Conservation (phyloP, 2,797 vertebrate genomes). For the Spinus olivaceus region DNA sequence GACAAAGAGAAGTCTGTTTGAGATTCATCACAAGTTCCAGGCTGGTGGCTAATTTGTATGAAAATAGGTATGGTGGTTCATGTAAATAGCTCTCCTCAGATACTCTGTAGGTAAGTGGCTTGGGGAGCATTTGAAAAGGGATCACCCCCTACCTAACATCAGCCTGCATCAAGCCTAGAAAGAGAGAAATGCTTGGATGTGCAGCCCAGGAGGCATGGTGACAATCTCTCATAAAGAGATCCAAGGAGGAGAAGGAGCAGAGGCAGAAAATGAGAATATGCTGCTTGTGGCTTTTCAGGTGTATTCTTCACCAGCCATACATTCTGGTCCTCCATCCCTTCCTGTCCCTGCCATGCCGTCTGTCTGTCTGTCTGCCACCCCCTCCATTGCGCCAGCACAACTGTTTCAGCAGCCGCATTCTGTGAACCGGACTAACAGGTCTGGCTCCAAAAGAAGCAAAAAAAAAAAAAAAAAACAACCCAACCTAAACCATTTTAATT, state of each 20-base stretch:
- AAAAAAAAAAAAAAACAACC: neutral
- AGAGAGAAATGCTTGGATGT: neutral
- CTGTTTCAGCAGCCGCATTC: neutral
- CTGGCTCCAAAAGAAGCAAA: neutral
- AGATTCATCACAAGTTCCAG: constrained; percentile 9
- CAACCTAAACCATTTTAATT: neutral
- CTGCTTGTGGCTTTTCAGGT: neutral
- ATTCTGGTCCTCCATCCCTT: neutral
- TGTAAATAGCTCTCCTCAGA: neutral
- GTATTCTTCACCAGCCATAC: neutral
- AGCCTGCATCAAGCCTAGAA: neutral
- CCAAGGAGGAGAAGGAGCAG: neutral
- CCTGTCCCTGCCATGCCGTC: neutral
- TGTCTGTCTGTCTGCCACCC: neutral
- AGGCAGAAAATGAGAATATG: neutral
- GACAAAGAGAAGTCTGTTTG: constrained; percentile 29
- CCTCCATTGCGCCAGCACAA: neutral
- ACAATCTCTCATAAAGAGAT: neutral
- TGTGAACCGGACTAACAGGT: constrained; percentile 28
- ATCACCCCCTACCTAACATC: neutral
- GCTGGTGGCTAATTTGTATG: constrained; percentile 31
- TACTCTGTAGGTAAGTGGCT: neutral
- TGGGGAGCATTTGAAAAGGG: neutral
- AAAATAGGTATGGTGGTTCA: neutral
- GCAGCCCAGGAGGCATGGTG: neutral